phyloP scores from a whole-genome alignment of 2,888 invertebrate genomes.

The Ptychoptera albimana region DNA sequence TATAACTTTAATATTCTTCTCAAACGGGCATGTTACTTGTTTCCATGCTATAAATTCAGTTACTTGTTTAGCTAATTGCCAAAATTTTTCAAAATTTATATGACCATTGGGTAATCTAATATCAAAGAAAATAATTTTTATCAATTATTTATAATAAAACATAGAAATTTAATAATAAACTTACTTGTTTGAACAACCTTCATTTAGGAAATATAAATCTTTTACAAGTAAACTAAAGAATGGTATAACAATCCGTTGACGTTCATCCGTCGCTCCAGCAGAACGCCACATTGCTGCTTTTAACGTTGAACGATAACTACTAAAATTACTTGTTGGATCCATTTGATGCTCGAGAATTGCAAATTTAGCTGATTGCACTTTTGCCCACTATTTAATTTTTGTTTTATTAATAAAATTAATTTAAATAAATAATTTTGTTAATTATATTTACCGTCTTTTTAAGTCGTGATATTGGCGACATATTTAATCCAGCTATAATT shows the following conservation, averaged over 20 bases:
- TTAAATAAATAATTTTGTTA: no score
- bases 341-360: slow-evolving; percentile 76
- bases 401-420: no score
- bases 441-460: slow-evolving; percentile 91
- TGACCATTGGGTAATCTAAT: slow-evolving; percentile 65
- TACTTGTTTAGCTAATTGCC: slow-evolving; percentile 83
- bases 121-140: slow-evolving; percentile 12
- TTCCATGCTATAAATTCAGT: slow-evolving; percentile 78
- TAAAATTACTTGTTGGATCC: slow-evolving; percentile 79
- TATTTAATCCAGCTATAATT: slow-evolving; percentile 88
- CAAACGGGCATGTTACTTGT: slow-evolving; percentile 74
- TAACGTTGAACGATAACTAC: slow-evolving; percentile 70
- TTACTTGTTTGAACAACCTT: slow-evolving; percentile 69
- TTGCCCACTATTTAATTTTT: slow-evolving; percentile 50
- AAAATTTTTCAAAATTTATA: slow-evolving; percentile 91
- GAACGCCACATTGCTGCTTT: slow-evolving; percentile 77
- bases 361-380: slow-evolving; percentile 72
- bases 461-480: slow-evolving; percentile 81
- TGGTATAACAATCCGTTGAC: slow-evolving; percentile 72
- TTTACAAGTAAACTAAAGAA: slow-evolving; percentile 81
- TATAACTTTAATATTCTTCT: slow-evolving; percentile 57
- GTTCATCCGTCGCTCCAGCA: slow-evolving; percentile 55
- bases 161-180: slow-evolving; percentile 12
- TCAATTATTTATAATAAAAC: background rate
- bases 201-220: slow-evolving; percentile 75